Evolutionary conservation across 1,140 invertebrate genomes (phyloP), one percentile per base, ranked within the genome.

Genomic region (Augochlora pura): DNA sequence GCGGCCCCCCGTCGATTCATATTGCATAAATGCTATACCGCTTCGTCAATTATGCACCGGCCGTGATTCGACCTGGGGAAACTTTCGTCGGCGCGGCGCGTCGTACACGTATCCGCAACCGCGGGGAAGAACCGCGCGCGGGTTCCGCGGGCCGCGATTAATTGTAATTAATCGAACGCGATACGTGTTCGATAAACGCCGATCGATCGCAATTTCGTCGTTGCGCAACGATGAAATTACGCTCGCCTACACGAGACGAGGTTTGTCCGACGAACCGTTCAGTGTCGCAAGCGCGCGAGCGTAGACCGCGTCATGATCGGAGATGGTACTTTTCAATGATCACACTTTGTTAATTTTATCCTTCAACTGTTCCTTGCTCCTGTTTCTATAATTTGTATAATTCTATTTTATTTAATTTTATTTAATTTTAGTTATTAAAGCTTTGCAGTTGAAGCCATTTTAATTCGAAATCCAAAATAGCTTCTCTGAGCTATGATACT

Each of bases 11-110:
- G n/a, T 7, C 25, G 46, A 84, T 82, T 74, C 66, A 77, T 81
- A 81, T 85, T 85, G 79, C 83, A 78, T 81, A 81, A 85, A 82
- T 85, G 74, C 57, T 81, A 85, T 54, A 73, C 74, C 79, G 46
- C 74, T 77, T 81, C 54, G 57, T 85, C 70, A 85, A 85, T 85
- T 82, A 86, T 86, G 68, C 46, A 85, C 74, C 32, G 66, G 67
- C 77, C 64, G 25, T n/a, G 57, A 68, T 52, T 77, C 32, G 9
- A 38, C 10, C 23, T 54, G 16, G 32, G 7, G 42, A 54, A 64
- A 38, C 70, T 71, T 69, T 70, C 57, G 59, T 69, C 32, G 32
- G 32, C 32, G 32, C 32, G 32, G 32, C 4, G 32, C 4, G 32
- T 32, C 39, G 69, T 18, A 38, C 38, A 38, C 66, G 62, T 12